Evolutionary conservation across 2,888 invertebrate species (phyloP).

Genomic region (Gastrophysa polygoni): DNA sequence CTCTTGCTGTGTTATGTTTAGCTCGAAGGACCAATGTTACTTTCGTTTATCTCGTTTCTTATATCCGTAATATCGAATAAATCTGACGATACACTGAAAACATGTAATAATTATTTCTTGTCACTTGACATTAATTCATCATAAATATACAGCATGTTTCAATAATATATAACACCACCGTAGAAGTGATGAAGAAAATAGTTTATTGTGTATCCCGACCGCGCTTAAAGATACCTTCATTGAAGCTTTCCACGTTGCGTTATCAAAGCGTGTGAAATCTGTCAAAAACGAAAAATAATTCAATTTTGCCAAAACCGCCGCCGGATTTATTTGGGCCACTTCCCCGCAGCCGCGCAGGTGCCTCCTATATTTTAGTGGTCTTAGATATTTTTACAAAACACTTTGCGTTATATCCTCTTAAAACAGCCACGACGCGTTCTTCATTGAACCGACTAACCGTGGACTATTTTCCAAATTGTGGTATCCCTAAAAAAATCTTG

Average conservation of each 20-base stretch:
- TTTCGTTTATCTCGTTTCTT: too few species aligned
- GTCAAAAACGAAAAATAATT: not conserved
- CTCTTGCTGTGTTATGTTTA: too few species aligned
- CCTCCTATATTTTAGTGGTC: slow-evolving; percentile 1
- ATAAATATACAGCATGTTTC: too few species aligned
- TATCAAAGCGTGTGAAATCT: not conserved
- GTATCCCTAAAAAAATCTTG: slow-evolving; percentile 1
- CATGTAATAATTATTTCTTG: too few species aligned
- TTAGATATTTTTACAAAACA: not conserved
- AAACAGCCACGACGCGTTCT: not conserved
- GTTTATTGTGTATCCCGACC: slow-evolving; percentile 7
- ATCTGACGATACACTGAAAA: too few species aligned
- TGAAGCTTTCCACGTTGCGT: slow-evolving; percentile 10
- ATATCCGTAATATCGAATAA: too few species aligned
- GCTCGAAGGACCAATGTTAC: too few species aligned
- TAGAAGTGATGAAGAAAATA: not conserved
- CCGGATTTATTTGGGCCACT: not conserved
- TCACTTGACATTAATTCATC: too few species aligned
- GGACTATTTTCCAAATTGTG: not conserved
- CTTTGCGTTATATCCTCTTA: not conserved
- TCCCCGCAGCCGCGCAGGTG: not conserved
- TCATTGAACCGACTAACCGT: not conserved
- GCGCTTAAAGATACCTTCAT: not conserved
- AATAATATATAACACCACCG: too few species aligned
- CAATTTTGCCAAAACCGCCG: not conserved